Evolutionary conservation across 2,113 vertebrate genomes (phyloP), one percentile per base, ranked within the genome.

Genomic region (Morone saxatilis): DNA sequence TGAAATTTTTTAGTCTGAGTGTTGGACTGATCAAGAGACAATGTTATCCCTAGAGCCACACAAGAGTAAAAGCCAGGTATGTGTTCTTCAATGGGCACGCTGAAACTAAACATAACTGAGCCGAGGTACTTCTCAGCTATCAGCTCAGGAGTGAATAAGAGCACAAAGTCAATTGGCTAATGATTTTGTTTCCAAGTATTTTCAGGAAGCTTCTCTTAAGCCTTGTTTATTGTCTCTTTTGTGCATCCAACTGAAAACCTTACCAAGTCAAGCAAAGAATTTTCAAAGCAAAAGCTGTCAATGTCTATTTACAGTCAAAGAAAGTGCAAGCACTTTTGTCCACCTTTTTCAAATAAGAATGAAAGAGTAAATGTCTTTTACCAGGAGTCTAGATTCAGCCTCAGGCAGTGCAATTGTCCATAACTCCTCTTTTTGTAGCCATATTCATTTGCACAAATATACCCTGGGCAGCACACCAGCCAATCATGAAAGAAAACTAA

Each of bases 161-260:
- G 65, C 13, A 73, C 80, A 47, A 22, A 84, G 88, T 89, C 89
- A 91, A 92, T 91, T 86, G 86, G 81, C 66, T 89, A 91, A 89
- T 78, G 90, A 93, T 93, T 93, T 89, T 76, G 65, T 68, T 67
- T 80, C 82, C 75, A 54, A 63, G 72, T 68, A 67, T 70, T 81
- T 86, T 78, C 80, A 80, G 75, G 87, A 81, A 89, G 79, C 70
- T 74, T 90, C 79, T 88, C 80, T 80, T 77, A 85, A 85, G 84
- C 72, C 20, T 81, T 5, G 41, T 40, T 78, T 69, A 89, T 86
- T 69, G 71, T 81, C 79, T 78, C 78, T 70, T 80, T 65, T 87
- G 88, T 78, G 79, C 87, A 83, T 61, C 84, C 84, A 77, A 80
- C 74, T 92, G 86, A 85, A 93, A 93, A 84, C 78, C 47, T 36